Base-by-base conservation (phyloP, 2,888 invertebrate species). In the Sinohyriopsis cumingii region DNA sequence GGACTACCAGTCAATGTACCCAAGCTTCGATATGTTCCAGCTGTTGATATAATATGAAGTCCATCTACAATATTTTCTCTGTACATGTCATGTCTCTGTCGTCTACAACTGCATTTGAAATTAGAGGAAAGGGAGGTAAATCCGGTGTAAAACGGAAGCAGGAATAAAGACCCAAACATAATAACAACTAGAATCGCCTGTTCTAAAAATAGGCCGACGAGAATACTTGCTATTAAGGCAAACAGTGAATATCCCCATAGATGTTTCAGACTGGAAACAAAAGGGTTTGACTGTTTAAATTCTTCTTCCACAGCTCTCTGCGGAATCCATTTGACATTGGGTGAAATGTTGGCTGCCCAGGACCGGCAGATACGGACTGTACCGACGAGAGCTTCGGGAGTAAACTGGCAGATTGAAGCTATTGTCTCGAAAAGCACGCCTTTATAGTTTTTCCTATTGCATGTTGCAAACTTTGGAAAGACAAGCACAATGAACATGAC, bases 321-420 rank as follows among this genome's bases (percentile, higher is more conserved):
- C 1, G 84, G 84, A 24, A 81, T 71, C 84, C 84, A 84, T 69
- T 76, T 79, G 45, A 80, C 78, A 54, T 70, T 77, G 4, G 78
- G 69, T 57, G 74, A 72, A 20, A 84, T 65, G 63, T 81, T 82
- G 15, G 80, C 84, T 33, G 80, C 79, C 25, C 80, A 61, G 19
- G 82, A 81, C n/a, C 78, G 76, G 5, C 78, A 53, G 5, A 84
- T 78, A 24, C 84, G 77, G 19, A 84, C 82, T 57, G 77, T 77
- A 0, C 84, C 84, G 55, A 83, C 80, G 61, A 84, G 71, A 3
- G 82, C 80, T 66, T 84, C 84, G 6, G 84, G 82, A 9, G 84
- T 83, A 66, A 82, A 83, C 70, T 84, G 84, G 28, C 82, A 59
- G 19, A 83, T 75, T n/a, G 84, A 84, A 12, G 82, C 78, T 33